phyloP scores from a whole-genome alignment of 2,888 invertebrate genomes.

The Acleris holmiana region DNA sequence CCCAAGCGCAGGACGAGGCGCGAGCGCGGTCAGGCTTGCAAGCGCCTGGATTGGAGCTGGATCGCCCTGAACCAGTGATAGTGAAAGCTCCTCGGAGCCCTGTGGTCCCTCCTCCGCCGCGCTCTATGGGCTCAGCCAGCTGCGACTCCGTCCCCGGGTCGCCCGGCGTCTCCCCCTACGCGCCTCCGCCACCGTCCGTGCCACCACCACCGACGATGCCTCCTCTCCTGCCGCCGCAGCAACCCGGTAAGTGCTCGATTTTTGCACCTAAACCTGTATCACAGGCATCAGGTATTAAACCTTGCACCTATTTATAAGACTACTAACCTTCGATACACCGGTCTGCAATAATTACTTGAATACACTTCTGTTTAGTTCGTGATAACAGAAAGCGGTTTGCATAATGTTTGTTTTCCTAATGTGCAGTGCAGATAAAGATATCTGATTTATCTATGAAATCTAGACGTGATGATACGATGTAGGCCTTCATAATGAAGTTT shows the following conservation, averaged over 20 bases:
- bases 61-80: conserved; percentile 74
- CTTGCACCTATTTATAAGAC: not conserved
- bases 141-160: conserved; percentile 76
- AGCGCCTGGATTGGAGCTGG: conserved; percentile 69
- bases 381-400: conserved; percentile 14
- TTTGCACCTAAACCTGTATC: not conserved
- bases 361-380: conserved; percentile 3
- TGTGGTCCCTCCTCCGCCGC: conserved; percentile 57
- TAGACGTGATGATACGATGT: not conserved
- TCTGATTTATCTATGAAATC: conserved; percentile 10
- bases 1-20: conserved; percentile 93
- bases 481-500: not conserved
- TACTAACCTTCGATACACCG: conserved; percentile 18
- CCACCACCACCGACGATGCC: conserved; percentile 81
- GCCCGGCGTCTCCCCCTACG: conserved; percentile 73
- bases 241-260: conserved; percentile 69
- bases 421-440: conserved; percentile 2
- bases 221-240: conserved; percentile 76
- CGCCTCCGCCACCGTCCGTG: conserved; percentile 84
- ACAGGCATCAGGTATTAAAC: not conserved
- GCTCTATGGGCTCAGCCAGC: conserved; percentile 70
- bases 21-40: conserved; percentile 76
- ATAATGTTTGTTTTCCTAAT: conserved; percentile 15
- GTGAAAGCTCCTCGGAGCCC: conserved; percentile 78
- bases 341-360: conserved; percentile 8